Conservation (phyloP, 2,113 vertebrate species). For the Anser brachyrhynchus region DNA sequence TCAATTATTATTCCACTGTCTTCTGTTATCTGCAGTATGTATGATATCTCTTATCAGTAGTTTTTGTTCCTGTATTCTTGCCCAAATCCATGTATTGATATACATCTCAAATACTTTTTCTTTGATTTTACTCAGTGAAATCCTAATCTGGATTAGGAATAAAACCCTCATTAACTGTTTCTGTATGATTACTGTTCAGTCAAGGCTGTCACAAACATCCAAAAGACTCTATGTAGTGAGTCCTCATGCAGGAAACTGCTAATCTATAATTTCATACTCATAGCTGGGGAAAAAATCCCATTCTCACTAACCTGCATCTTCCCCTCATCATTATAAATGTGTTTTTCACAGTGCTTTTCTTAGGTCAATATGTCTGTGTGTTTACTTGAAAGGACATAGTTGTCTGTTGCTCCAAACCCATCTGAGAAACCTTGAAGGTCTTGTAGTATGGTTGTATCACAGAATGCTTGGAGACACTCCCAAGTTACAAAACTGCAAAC, state of each 20-base stretch:
- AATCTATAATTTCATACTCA: background rate
- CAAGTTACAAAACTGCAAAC: background rate
- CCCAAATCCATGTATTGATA: background rate
- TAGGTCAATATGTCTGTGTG: background rate
- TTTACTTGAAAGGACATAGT: background rate
- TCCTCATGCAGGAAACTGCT: background rate
- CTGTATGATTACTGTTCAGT: background rate
- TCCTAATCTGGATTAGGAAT: background rate
- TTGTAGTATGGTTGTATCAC: background rate
- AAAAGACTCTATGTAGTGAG: background rate
- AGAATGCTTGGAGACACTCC: background rate
- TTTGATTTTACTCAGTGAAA: background rate
- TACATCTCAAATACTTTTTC: background rate
- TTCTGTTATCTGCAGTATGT: background rate
- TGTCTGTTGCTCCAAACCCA: background rate
- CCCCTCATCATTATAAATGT: background rate
- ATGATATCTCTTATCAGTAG: background rate
- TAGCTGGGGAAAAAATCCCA: background rate
- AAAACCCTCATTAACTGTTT: background rate
- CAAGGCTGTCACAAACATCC: background rate
- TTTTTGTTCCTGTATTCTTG: background rate
- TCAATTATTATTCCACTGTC: background rate
- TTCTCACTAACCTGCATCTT: background rate
- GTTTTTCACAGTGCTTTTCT: background rate
- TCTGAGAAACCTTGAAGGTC: background rate